Evolutionary conservation across 2,797 vertebrate species (phyloP).

Genomic region (Neoniphon sammara): DNA sequence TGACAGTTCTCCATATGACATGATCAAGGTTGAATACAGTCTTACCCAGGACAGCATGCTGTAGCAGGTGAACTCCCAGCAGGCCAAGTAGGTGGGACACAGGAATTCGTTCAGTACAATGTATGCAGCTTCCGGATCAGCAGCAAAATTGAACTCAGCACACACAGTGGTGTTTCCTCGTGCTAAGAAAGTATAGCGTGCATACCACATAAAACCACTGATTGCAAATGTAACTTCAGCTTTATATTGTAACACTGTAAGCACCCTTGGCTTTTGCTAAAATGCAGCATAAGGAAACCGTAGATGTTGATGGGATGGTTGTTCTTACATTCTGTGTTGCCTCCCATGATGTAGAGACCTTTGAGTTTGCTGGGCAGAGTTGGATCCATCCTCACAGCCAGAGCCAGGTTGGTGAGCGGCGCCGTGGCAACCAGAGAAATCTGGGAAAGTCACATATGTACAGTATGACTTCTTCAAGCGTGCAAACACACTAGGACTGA

Average conservation of each 20-base stretch:
- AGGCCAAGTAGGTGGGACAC: conserved; percentile 83
- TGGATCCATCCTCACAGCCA: conserved; percentile 84
- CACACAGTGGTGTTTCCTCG: conserved; percentile 84
- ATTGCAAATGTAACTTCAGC: background rate
- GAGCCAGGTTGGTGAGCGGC: conserved; percentile 86
- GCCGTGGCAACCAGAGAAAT: conserved; percentile 83
- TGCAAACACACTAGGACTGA: background rate
- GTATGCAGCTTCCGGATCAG: conserved; percentile 86
- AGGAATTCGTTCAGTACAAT: conserved; percentile 84
- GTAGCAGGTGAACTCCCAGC: conserved; percentile 85
- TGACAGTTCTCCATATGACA: background rate
- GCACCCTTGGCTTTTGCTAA: background rate
- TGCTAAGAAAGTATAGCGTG: conserved; percentile 62
- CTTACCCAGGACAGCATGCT: conserved; percentile 83
- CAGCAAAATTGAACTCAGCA: conserved; percentile 85
- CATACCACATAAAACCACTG: background rate
- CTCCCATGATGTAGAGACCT: conserved; percentile 84
- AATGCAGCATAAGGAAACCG: background rate
- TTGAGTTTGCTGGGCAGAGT: conserved; percentile 80
- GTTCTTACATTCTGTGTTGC: conserved; percentile 84
- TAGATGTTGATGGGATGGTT: background rate
- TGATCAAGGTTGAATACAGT: background rate
- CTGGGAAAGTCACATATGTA: conserved; percentile 59
- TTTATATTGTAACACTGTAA: too few relatives aligned
- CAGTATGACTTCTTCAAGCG: background rate